Evolutionary conservation across 2,888 invertebrate species (phyloP), one percentile per base, ranked within the genome.

Genomic region (Tenodera sinensis): DNA sequence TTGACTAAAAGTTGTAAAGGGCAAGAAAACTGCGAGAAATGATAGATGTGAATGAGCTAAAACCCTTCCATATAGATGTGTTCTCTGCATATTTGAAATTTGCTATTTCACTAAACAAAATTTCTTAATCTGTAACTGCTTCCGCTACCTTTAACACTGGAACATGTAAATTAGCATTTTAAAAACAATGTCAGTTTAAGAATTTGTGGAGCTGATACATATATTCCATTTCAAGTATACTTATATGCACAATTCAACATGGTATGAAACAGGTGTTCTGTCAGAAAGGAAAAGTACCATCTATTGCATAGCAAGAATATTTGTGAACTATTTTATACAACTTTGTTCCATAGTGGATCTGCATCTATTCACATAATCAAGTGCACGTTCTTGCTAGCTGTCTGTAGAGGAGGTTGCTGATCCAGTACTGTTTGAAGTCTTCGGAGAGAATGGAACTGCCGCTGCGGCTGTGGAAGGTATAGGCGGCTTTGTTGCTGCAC

Each of bases 401-500:
- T 89, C 89, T 83, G 89, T 47, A 42, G 85, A 81, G 20, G 89
- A 27, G 7, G 81, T 30, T 81, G 42, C 25, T 20, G 47, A 83
- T 54, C 47, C 88, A 71, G 86, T 28, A 28, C 42, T 87, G 47
- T 84, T 84, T 20, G 88, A 25, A 30, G 87, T 20, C 28, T 87
- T 88, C 83, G 28, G 88, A 30, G 42, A 25, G 71, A 81, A n/a
- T 14, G 83, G 84, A 30, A 47, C 87, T 71, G 82, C n/a, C n/a
- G n/a, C 54, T 54, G 89, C 71, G 25, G 84, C 71, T 54, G 89
- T 88, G 15, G 83, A 30, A 12, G 84, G 82, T 8, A 83, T n/a
- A 28, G 83, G 89, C 27, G 86, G 89, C 54, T 89, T 89, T 14
- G 83, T 82, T 15, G 90, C 83, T n/a, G 87, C 87, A 84, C 90